Base-by-base conservation (phyloP, 2,113 vertebrate species). In the Callithrix jacchus region DNA sequence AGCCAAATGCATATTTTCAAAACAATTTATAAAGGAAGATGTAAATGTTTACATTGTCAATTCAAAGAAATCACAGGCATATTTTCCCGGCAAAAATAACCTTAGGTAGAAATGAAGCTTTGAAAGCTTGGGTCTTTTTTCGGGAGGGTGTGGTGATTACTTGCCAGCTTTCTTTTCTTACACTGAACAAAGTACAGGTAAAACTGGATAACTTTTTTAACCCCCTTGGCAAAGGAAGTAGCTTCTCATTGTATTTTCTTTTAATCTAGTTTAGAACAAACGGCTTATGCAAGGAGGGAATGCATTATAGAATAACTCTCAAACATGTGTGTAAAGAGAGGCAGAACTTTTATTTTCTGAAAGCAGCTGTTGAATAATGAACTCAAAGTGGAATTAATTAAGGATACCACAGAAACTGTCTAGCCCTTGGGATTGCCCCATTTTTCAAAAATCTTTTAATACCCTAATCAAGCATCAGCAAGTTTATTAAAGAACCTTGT, bases 301-400 rank as follows among this genome's bases (percentile, higher is more conserved):
- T 73, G 5, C 47, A 76, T 70, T 93, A 74, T 83, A 71, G 94
- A 95, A 84, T 74, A 82, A 73, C 64, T 84, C 79, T 84, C 49
- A 87, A 95, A 89, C 61, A 87, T 90, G 77, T 94, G 68, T 77
- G 21, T 68, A 47, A 87, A 97, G 73, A 93, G 79, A 94, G 58
- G 35, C 77, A 95, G 79, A 37, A 37, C 86, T 96, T 96, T 96
- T 93, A 91, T 95, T 97, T 96, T 96, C 73, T 80, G 91, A 95
- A 96, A 94, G 83, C 74, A 91, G 89, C 80, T 96, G 91, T 93
- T 96, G 89, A 97, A 93, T 89, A 96, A 97, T 93, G 91, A 96
- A 93, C 80, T 94, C 89, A 93, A 96, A 91, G 47, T 74, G 85
- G 89, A 97, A 90, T 96, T 93, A 95, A 96, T 94, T 93, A 89